Percentiles rank a stretch among this genome's conserved stretches.
phyloP scores from a whole-genome alignment of 2,888 invertebrate genomes.

The Lithodes maja region DNA sequence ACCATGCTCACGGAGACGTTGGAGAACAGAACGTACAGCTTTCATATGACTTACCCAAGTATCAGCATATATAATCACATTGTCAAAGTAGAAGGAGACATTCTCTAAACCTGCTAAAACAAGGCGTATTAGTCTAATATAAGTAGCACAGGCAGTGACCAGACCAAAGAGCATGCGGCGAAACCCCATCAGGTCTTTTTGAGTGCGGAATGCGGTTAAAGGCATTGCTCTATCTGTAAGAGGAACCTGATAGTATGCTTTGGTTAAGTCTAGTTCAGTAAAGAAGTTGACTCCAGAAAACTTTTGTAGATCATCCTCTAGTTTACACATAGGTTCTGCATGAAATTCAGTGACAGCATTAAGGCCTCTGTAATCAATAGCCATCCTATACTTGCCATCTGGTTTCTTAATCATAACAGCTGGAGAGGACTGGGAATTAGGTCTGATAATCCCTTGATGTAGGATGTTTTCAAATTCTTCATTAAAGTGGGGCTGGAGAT shows the following conservation, averaged over 20 bases:
- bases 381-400: no score
- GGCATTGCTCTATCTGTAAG: neutral
- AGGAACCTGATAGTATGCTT: conserved; percentile 28
- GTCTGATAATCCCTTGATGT: neutral
- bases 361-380: no score
- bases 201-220: conserved; percentile 35
- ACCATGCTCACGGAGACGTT: neutral
- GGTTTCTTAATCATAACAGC: neutral
- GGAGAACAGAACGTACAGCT: neutral
- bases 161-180: no score
- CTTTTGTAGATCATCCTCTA: conserved; percentile 22
- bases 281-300: conserved; percentile 37
- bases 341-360: no score
- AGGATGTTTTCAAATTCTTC: neutral
- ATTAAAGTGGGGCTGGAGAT: neutral
- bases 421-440: neutral
- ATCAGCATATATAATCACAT: no score
- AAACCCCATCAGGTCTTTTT: conserved; percentile 35
- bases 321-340: neutral
- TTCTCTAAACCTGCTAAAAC: neutral
- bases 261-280: conserved; percentile 35
- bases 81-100: no score
- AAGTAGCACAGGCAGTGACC: neutral
- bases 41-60: conserved; percentile 20
- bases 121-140: conserved; percentile 33